phyloP scores from a whole-genome alignment of 2,113 vertebrate genomes.

The Saccopteryx leptura region DNA sequence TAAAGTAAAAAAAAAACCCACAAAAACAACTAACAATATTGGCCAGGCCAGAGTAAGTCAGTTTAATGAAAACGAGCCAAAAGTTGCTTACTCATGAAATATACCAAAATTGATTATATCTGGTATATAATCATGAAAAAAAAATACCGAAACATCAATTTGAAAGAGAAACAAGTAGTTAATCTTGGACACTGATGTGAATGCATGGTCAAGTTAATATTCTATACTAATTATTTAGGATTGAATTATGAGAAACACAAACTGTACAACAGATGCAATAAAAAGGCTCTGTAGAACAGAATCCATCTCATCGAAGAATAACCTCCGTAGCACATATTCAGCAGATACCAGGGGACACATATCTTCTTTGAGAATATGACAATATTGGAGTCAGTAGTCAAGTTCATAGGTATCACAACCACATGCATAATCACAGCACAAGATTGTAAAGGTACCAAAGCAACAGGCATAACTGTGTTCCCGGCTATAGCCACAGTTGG shows the following conservation, averaged over 20 bases:
- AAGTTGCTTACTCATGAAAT: neutral
- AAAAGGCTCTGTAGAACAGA: neutral
- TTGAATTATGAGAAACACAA: neutral
- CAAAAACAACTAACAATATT: neutral
- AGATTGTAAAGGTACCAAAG: neutral
- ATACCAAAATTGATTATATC: neutral
- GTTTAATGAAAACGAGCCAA: conserved; percentile 13
- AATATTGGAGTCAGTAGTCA: neutral
- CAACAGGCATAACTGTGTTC: neutral
- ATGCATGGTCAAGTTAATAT: neutral
- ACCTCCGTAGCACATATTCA: neutral
- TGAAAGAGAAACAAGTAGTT: neutral
- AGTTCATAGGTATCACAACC: neutral
- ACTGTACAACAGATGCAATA: neutral
- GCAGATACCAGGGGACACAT: neutral
- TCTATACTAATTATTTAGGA: neutral
- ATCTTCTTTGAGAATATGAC: neutral
- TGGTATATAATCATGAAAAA: neutral
- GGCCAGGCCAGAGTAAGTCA: neutral
- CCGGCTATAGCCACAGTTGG: neutral
- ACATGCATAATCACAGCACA: neutral
- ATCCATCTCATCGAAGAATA: neutral
- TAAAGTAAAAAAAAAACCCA: neutral
- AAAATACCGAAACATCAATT: neutral
- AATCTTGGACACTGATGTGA: neutral